Percentiles rank a stretch among this genome's conserved stretches.
These are phyloP conservation scores for Deroplatys truncata DNA, from an alignment of 2,888 invertebrate species.

Conservation along the genomic window DNA sequence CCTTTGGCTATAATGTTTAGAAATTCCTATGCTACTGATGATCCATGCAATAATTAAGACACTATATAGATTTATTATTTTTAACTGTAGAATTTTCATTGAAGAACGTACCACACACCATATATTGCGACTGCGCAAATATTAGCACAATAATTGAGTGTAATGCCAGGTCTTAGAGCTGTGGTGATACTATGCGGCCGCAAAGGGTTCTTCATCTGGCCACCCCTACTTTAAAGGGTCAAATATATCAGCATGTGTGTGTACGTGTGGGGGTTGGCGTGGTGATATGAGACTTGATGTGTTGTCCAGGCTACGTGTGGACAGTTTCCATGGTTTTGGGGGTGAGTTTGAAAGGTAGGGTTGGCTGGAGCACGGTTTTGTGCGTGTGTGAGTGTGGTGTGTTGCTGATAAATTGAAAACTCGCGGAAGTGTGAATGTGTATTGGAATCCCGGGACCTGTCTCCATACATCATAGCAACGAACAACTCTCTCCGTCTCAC, in stretches of 20 bases:
- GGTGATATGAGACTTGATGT: constrained; percentile 15
- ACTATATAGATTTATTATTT: too few relatives aligned
- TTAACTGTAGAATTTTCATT: too few relatives aligned
- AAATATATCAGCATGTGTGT: constrained; percentile 1
- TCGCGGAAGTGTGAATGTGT: constrained; percentile 28
- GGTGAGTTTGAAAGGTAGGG: not conserved
- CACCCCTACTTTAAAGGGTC: not conserved
- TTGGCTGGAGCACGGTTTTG: not conserved
- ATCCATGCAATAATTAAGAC: too few relatives aligned
- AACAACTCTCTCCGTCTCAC: not conserved
- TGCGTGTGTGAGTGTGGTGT: not conserved
- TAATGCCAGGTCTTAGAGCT: too few relatives aligned
- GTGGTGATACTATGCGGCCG: not conserved
- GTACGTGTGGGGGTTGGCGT: not conserved
- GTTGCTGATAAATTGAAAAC: constrained; percentile 27
- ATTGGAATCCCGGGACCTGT: constrained; percentile 10
- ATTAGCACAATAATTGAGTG: too few relatives aligned
- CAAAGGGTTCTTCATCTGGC: not conserved
- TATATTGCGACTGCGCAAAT: too few relatives aligned
- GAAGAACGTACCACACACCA: too few relatives aligned
- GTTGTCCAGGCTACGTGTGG: not conserved
- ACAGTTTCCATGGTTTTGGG: constrained; percentile 10
- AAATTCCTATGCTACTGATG: too few relatives aligned
- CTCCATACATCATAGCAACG: constrained; percentile 15
- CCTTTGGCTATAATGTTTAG: too few relatives aligned